Percentiles rank a stretch among this genome's conserved stretches.
Conservation (phyloP, 2,888 invertebrate genomes). For the Metalampra italica region DNA sequence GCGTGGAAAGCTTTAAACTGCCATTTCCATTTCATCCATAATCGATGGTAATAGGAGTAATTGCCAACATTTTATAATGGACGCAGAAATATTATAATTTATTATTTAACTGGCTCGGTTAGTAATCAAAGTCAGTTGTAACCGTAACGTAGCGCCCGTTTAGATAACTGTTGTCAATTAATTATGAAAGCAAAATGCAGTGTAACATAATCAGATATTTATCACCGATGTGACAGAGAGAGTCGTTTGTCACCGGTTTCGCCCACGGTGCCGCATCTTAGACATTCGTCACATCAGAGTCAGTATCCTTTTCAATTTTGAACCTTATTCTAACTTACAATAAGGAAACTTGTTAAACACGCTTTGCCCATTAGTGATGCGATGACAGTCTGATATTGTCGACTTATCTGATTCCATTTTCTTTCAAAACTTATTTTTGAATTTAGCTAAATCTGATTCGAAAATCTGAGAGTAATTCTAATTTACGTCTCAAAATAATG, state of each 20-base stretch:
- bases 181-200: conserved; percentile 71
- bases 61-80: conserved; percentile 46
- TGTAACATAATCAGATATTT: conserved; percentile 77
- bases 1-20: conserved; percentile 47
- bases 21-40: conserved; percentile 44
- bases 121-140: conserved; percentile 42
- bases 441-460: conserved; percentile 34
- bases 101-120: conserved; percentile 36
- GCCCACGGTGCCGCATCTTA: conserved; percentile 64
- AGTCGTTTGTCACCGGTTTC: conserved; percentile 73
- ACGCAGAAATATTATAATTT: conserved; percentile 39
- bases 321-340: conserved; percentile 38
- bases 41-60: conserved; percentile 42
- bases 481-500: conserved; percentile 1
- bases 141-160: conserved; percentile 36
- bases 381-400: conserved; percentile 67
- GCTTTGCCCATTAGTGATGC: conserved; percentile 47
- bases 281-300: conserved; percentile 56
- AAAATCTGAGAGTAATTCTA: conserved; percentile 6
- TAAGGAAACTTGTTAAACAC: conserved; percentile 44
- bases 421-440: conserved; percentile 57
- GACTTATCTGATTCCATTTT: conserved; percentile 68
- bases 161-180: conserved; percentile 69
- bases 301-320: conserved; percentile 31
- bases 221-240: conserved; percentile 69